Percentiles rank a stretch among this genome's conserved stretches.
Evolutionary conservation across 2,113 vertebrate species (phyloP).

Genomic region (Saimiri boliviensis): DNA sequence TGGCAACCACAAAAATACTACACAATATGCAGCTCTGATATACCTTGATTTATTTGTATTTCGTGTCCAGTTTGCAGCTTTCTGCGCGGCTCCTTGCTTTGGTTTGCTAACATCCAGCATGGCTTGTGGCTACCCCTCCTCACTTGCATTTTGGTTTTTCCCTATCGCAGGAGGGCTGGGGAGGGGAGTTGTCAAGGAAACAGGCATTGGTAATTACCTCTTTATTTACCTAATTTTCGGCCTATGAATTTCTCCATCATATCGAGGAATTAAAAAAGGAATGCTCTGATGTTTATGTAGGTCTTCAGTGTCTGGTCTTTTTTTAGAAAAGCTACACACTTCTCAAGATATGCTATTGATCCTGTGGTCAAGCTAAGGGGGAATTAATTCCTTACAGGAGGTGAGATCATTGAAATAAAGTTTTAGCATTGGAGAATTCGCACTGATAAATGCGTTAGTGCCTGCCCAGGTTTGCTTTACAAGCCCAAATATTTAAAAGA

Average conservation of each 20-base stretch:
- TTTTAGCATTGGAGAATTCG: background rate
- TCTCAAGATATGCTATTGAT: background rate
- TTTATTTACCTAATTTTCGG: slow-evolving; percentile 24
- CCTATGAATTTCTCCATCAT: background rate
- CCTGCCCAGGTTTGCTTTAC: background rate
- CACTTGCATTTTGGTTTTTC: slow-evolving; percentile 52
- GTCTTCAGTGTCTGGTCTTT: background rate
- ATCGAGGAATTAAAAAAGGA: background rate
- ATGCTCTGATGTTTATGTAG: background rate
- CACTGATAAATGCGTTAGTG: background rate
- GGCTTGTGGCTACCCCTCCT: slow-evolving; percentile 55
- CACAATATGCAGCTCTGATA: background rate
- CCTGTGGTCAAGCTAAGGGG: background rate
- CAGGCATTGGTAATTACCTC: slow-evolving; percentile 55
- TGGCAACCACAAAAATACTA: slow-evolving; percentile 79
- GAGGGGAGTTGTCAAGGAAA: slow-evolving; percentile 80
- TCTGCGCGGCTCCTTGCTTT: background rate
- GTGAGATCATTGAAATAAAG: background rate
- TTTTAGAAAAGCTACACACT: background rate
- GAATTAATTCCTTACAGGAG: background rate
- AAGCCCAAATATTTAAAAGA: background rate
- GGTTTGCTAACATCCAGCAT: background rate
- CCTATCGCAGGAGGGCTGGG: slow-evolving; percentile 18
- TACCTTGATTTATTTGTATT: background rate
- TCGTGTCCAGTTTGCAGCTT: background rate